Conservation (phyloP, 2,797 vertebrate species). For the Fringilla coelebs region DNA sequence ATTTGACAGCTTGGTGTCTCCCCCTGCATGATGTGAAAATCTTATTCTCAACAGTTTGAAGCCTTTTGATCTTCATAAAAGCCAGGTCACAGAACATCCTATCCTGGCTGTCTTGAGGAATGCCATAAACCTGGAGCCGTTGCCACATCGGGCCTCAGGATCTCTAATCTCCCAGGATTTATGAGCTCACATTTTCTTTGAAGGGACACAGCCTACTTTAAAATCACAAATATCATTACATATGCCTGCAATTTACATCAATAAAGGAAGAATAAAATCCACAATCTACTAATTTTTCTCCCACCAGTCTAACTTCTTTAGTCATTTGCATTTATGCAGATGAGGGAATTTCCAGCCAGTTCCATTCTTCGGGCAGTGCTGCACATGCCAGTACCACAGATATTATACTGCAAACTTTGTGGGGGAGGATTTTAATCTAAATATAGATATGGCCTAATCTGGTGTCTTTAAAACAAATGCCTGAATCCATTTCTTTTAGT, state of each 20-base stretch:
- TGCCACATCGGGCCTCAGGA: not conserved
- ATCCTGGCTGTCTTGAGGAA: constrained; percentile 4
- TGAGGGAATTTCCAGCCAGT: constrained; percentile 1
- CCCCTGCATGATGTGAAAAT: constrained; percentile 55
- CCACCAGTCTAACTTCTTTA: not conserved
- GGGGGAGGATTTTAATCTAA: not conserved
- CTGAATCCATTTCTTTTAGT: not conserved
- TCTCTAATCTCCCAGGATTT: constrained; percentile 38
- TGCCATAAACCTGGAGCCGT: not conserved
- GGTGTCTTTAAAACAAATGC: not conserved
- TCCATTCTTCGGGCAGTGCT: not conserved
- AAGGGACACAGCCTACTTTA: not conserved
- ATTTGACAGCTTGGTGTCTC: constrained; percentile 53
- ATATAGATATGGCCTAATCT: not conserved
- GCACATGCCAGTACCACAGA: not conserved
- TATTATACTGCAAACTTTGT: not conserved
- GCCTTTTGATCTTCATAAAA: constrained; percentile 54
- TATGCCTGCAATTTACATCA: not conserved
- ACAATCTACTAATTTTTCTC: not conserved
- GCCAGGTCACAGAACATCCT: not conserved
- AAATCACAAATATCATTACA: constrained; percentile 1
- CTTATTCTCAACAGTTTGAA: constrained; percentile 43
- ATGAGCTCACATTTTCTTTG: constrained; percentile 26
- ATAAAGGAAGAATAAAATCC: constrained; percentile 15
- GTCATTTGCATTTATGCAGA: not conserved